These are phyloP conservation scores for Bombus superbus DNA, from an alignment of 1,140 invertebrate species.

Conservation along the genomic window DNA sequence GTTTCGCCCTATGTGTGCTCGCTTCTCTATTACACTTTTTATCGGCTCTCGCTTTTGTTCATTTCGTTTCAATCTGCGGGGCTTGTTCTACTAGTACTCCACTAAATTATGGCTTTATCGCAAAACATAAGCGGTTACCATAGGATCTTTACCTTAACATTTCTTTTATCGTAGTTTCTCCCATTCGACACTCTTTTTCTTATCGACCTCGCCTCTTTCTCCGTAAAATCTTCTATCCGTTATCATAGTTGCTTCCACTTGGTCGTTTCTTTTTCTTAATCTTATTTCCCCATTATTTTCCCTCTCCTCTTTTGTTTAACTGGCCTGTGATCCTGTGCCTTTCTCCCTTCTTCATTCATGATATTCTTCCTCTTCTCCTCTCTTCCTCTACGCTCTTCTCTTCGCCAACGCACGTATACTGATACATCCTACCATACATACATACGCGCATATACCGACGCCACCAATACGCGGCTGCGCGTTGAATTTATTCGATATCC, in stretches of 20 bases:
- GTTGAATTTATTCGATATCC: slow-evolving; percentile 78
- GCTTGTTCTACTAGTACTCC: too few species aligned
- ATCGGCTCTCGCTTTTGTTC: neutral
- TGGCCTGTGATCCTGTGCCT: too few species aligned
- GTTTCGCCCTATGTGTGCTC: too few species aligned
- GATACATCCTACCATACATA: neutral
- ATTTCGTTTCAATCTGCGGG: neutral
- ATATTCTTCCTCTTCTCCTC: neutral
- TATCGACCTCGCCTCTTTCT: too few species aligned
- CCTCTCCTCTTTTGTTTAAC: neutral
- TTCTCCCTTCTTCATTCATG: too few species aligned
- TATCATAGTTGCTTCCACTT: too few species aligned
- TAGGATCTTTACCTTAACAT: too few species aligned
- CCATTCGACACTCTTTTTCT: too few species aligned
- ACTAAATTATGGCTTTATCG: too few species aligned
- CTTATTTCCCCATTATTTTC: neutral
- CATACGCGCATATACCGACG: neutral
- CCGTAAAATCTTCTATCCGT: too few species aligned
- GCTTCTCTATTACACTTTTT: neutral
- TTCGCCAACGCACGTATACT: neutral
- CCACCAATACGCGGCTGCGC: slow-evolving; percentile 74
- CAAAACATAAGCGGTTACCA: too few species aligned
- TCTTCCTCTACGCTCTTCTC: neutral
- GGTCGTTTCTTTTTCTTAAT: neutral
- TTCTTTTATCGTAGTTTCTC: too few species aligned